These are phyloP conservation scores for Gobius niger DNA, from an alignment of 2,113 vertebrate species.

Conservation along the genomic window DNA sequence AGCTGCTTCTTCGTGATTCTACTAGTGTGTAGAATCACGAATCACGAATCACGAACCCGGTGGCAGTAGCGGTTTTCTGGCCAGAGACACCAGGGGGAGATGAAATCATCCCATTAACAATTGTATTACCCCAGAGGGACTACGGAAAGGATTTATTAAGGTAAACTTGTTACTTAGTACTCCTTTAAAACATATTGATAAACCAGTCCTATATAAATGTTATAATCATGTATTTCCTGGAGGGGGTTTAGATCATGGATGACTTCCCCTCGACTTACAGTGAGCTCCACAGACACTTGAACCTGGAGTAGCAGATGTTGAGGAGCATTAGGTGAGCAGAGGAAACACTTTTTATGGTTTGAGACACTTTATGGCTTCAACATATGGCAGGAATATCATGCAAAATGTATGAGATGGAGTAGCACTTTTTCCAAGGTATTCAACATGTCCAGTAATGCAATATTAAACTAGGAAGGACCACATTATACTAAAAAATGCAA, in stretches of 20 bases:
- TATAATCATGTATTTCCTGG: conserved; percentile 43
- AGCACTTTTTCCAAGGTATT: background rate
- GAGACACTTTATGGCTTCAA: conserved; percentile 4
- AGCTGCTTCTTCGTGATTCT: no score
- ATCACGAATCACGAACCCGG: no score
- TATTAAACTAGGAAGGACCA: background rate
- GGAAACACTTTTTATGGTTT: background rate
- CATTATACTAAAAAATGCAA: background rate
- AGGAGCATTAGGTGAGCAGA: background rate
- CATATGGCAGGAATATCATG: background rate
- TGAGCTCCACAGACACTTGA: conserved; percentile 7
- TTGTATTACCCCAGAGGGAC: no score
- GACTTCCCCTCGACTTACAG: conserved; percentile 35
- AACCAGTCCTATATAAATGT: conserved; percentile 32
- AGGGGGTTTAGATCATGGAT: conserved; percentile 56
- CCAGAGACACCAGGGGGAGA: no score
- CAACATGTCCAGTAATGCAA: background rate
- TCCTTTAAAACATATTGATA: no score
- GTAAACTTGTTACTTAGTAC: no score
- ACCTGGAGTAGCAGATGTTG: conserved; percentile 13
- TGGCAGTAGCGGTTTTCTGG: no score
- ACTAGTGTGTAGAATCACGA: no score
- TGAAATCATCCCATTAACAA: no score
- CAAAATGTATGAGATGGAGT: conserved; percentile 3
- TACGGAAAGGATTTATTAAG: no score